A percentile compares a stretch with the other conserved stretches of the same genome.
phyloP scores from a whole-genome alignment of 1,140 invertebrate genomes.

The Microplitis demolitor region DNA sequence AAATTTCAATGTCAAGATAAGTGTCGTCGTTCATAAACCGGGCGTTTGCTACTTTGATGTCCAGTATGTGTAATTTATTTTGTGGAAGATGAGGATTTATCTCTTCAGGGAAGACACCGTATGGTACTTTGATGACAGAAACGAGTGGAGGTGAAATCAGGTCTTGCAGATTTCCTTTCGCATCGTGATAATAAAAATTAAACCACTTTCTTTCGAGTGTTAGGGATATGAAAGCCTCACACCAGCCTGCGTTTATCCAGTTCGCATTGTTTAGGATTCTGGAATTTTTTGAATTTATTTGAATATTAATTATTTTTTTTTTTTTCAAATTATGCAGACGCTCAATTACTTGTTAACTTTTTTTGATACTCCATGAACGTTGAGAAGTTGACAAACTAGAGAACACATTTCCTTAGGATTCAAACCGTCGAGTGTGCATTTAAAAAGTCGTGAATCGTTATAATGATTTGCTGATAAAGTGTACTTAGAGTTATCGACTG shows the following conservation, averaged over 20 bases:
- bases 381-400: conserved; percentile 64
- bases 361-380: conserved; percentile 62
- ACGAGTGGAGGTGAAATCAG: conserved; percentile 11
- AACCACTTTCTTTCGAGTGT: conserved; percentile 8
- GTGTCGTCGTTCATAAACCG: neutral
- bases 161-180: conserved; percentile 5
- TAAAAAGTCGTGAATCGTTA: conserved; percentile 34
- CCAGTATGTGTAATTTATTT: neutral
- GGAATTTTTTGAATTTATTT: conserved; percentile 2
- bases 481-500: conserved; percentile 13
- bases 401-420: conserved; percentile 53
- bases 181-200: neutral
- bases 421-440: conserved; percentile 29
- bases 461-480: conserved; percentile 13
- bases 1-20: neutral
- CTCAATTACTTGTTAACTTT: conserved; percentile 61
- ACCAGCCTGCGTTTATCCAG: conserved; percentile 32
- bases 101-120: neutral
- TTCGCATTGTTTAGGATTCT: neutral
- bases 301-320: neutral
- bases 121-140: neutral
- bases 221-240: conserved; percentile 26
- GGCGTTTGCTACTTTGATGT: neutral
- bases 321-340: too few relatives aligned
- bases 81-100: neutral